A percentile compares a stretch with the other conserved stretches of the same genome.
Conservation (phyloP, 1,140 invertebrate species). For the Temnothorax nylanderi region DNA sequence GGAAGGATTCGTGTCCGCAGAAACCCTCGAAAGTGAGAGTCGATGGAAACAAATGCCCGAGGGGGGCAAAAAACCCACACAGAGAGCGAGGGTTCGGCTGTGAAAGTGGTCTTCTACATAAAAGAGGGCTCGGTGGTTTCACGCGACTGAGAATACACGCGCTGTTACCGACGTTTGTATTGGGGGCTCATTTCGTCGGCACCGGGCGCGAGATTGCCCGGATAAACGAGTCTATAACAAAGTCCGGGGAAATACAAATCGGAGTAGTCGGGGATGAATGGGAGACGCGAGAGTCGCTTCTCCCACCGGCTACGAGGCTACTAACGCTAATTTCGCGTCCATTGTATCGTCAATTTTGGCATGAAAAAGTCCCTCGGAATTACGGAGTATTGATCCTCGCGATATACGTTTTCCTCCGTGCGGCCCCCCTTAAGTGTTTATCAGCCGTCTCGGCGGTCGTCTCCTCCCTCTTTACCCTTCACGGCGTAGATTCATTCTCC, state of each 20-base stretch:
- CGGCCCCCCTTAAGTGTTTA: neutral
- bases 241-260: neutral
- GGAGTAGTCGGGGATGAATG: neutral
- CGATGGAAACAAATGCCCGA: constrained; percentile 8
- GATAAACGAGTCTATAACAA: constrained; percentile 3
- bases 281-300: neutral
- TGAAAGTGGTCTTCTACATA: neutral
- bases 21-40: constrained; percentile 20
- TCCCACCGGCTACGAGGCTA: neutral
- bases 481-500: neutral
- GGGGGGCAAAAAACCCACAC: neutral
- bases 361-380: neutral
- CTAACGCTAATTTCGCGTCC: constrained; percentile 15
- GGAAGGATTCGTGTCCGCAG: neutral
- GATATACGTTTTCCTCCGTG: constrained; percentile 2
- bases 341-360: neutral
- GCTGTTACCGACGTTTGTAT: neutral
- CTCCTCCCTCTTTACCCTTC: neutral
- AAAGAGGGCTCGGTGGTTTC: constrained; percentile 22
- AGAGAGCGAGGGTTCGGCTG: neutral
- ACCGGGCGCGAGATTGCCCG: neutral
- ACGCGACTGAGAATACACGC: neutral
- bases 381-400: constrained; percentile 7
- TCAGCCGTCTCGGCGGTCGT: neutral
- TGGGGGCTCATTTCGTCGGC: constrained; percentile 1